Conservation (phyloP, 1,140 invertebrate genomes). For the Trichomalopsis sarcophagae region DNA sequence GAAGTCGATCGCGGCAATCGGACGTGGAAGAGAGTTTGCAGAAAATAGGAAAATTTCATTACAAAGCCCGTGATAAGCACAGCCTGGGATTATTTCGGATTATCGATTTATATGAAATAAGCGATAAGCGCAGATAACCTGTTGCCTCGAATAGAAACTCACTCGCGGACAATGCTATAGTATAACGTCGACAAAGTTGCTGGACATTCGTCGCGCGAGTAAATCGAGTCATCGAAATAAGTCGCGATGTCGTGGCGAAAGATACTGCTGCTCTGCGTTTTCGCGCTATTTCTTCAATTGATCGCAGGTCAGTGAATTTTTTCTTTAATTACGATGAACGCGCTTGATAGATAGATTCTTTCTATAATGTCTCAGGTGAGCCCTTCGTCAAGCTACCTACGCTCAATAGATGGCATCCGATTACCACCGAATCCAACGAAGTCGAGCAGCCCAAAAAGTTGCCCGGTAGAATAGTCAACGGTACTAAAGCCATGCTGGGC, state of each 20-base stretch:
- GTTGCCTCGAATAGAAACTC: neutral
- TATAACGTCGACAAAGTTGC: too few relatives aligned
- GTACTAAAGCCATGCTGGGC: conserved; percentile 24
- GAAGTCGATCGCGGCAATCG: too few relatives aligned
- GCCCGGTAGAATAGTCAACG: conserved; percentile 41
- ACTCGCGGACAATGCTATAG: neutral
- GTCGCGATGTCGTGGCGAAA: neutral
- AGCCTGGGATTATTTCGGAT: neutral
- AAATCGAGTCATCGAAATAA: neutral
- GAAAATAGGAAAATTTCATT: conserved; percentile 26
- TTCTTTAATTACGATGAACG: neutral
- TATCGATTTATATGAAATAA: conserved; percentile 18
- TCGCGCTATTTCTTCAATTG: neutral
- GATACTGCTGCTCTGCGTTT: neutral
- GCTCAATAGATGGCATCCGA: neutral
- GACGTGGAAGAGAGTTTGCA: neutral
- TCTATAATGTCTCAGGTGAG: neutral
- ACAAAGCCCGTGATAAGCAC: neutral
- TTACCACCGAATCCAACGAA: neutral
- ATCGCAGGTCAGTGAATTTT: conserved; percentile 19
- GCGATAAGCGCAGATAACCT: neutral
- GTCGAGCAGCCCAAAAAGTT: neutral
- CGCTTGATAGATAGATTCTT: neutral
- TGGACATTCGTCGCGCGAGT: neutral
- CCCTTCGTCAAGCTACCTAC: neutral